phyloP scores from a whole-genome alignment of 1,140 invertebrate species.

The Araneus ventricosus region DNA sequence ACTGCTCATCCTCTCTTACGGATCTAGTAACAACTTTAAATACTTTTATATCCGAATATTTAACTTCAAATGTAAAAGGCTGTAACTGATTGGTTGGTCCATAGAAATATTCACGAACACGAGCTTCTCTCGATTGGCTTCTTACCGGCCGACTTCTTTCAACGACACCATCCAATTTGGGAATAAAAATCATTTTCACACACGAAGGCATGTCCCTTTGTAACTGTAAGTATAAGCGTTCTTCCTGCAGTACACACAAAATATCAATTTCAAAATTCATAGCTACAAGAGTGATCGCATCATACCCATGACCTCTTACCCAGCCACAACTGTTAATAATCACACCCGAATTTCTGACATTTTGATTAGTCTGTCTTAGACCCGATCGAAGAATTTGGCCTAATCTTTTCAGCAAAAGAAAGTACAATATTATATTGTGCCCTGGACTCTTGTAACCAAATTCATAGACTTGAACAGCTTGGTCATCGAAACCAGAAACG shows the following conservation, averaged over 20 bases:
- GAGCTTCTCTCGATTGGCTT: slow-evolving; percentile 87
- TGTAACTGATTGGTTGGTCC: slow-evolving; percentile 89
- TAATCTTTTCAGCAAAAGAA: slow-evolving; percentile 90
- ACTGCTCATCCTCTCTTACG: slow-evolving; percentile 83
- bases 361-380: slow-evolving; percentile 52
- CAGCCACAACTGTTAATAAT: slow-evolving; percentile 99
- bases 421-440: slow-evolving; percentile 91
- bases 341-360: slow-evolving; percentile 86
- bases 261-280: slow-evolving; percentile 97
- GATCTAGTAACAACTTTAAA: slow-evolving; percentile 96
- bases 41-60: slow-evolving; percentile 91
- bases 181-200: slow-evolving; percentile 95
- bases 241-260: slow-evolving; percentile 97
- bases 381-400: slow-evolving; percentile 88
- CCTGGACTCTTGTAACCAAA: slow-evolving; percentile 92
- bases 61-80: slow-evolving; percentile 93
- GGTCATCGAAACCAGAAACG: slow-evolving; percentile 94
- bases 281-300: slow-evolving; percentile 86
- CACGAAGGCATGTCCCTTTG: slow-evolving; percentile 94
- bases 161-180: slow-evolving; percentile 97
- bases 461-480: slow-evolving; percentile 95
- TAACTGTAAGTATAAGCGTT: slow-evolving; percentile 95
- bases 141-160: slow-evolving; percentile 88
- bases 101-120: slow-evolving; percentile 97
- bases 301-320: slow-evolving; percentile 83